Percentiles rank a stretch among this genome's conserved stretches.
phyloP scores from a whole-genome alignment of 2,113 vertebrate genomes.

The Pandion haliaetus region DNA sequence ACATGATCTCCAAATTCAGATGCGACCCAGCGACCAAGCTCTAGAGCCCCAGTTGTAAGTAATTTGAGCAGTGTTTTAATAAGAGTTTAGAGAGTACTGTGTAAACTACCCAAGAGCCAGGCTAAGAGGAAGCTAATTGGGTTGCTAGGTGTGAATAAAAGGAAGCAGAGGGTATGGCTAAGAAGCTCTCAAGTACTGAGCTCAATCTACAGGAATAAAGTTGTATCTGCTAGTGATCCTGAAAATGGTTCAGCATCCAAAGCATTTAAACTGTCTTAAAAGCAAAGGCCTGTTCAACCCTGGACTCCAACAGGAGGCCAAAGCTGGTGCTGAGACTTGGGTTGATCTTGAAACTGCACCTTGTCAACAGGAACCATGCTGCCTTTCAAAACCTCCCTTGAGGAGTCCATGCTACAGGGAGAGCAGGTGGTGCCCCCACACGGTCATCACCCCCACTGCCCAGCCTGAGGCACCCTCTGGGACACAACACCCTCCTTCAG shows the following conservation, averaged over 20 bases:
- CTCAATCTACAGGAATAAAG: background rate
- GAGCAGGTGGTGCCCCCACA: accelerated
- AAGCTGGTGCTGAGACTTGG: background rate
- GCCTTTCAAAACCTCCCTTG: background rate
- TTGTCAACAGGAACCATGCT: background rate
- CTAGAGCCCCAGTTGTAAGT: background rate
- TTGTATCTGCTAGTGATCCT: background rate
- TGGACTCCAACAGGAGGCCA: background rate
- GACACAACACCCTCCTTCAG: background rate
- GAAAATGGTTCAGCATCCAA: background rate
- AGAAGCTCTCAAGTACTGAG: background rate
- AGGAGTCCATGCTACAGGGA: background rate
- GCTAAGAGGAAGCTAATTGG: background rate
- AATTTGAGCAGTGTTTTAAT: background rate
- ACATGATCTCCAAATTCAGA: background rate
- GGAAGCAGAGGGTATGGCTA: background rate
- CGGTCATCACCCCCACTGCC: too few relatives aligned
- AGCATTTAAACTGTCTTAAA: background rate
- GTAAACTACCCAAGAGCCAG: background rate
- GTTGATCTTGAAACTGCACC: background rate
- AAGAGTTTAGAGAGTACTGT: background rate
- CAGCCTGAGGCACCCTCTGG: background rate
- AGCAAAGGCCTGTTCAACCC: background rate
- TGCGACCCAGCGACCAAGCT: background rate
- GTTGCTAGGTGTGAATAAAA: constrained; percentile 20